Evolutionary conservation across 2,888 invertebrate genomes (phyloP).

Genomic region (Tortrix viridana): DNA sequence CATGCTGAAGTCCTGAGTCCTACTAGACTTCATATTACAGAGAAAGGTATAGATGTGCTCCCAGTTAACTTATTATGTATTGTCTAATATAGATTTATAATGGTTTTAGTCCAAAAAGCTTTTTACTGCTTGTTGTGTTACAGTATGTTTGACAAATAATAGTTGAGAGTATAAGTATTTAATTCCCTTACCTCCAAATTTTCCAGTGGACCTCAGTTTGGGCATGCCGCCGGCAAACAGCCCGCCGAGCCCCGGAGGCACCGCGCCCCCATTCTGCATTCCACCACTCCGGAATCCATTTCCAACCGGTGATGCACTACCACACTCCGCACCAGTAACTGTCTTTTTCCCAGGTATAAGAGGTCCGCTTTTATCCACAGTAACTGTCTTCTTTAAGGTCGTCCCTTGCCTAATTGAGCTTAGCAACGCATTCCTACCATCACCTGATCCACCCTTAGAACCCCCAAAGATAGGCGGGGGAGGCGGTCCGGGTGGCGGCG

Average conservation of each 20-base stretch:
- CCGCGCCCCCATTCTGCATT: constrained; percentile 69
- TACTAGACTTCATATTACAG: no score
- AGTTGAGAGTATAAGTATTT: not conserved
- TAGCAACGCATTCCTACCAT: constrained; percentile 88
- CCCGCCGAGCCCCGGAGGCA: constrained; percentile 85
- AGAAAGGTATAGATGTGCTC: no score
- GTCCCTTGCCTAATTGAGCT: constrained; percentile 93
- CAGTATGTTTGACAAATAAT: no score
- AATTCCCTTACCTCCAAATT: constrained; percentile 66
- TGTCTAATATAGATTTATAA: no score
- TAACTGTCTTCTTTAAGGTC: constrained; percentile 92
- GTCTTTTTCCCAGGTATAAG: constrained; percentile 86
- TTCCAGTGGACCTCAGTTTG: constrained; percentile 89
- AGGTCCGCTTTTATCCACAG: constrained; percentile 96
- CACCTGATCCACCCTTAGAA: constrained; percentile 76
- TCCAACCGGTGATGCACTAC: constrained; percentile 58
- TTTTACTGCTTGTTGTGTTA: no score
- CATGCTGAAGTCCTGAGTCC: no score
- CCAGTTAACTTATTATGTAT: no score
- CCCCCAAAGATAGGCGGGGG: constrained; percentile 80
- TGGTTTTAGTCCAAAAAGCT: no score
- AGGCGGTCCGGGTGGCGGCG: constrained; percentile 86
- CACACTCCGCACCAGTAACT: constrained; percentile 56
- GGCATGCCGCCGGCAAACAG: constrained; percentile 94
- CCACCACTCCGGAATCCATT: constrained; percentile 64